Conservation (phyloP, 2,888 invertebrate species). For the Calephelis perditalis region DNA sequence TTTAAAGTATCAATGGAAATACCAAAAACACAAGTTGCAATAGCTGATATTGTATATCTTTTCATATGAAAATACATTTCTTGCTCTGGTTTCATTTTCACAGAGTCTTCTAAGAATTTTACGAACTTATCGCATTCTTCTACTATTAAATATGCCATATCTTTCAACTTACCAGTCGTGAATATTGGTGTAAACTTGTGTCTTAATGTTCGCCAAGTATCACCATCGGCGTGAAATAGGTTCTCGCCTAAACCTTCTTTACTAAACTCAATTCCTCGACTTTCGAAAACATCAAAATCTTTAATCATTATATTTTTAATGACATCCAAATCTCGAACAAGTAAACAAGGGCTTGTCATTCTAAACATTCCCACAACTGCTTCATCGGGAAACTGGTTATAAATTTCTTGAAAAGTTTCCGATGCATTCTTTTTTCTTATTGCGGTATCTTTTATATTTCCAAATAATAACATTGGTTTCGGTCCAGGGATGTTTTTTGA, state of each 20-base stretch:
- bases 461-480: slow-evolving; percentile 41
- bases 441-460: slow-evolving; percentile 39
- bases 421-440: slow-evolving; percentile 33
- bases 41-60: slow-evolving; percentile 9
- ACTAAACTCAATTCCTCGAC: slow-evolving; percentile 45
- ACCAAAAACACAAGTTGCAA: slow-evolving; percentile 11
- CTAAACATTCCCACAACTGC: slow-evolving; percentile 49
- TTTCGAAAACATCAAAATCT: slow-evolving; percentile 34
- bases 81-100: not conserved
- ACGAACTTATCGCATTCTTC: slow-evolving; percentile 36
- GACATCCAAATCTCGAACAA: slow-evolving; percentile 47
- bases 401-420: slow-evolving; percentile 34
- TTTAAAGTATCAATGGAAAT: not conserved
- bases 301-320: not conserved
- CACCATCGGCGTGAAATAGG: slow-evolving; percentile 46
- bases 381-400: slow-evolving; percentile 42
- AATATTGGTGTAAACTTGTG: slow-evolving; percentile 26
- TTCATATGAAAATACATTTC: not conserved
- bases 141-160: slow-evolving; percentile 49
- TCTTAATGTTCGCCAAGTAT: slow-evolving; percentile 43
- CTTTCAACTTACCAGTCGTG: slow-evolving; percentile 28
- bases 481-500: slow-evolving; percentile 39
- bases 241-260: slow-evolving; percentile 28
- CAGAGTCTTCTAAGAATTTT: not conserved
- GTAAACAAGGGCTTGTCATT: slow-evolving; percentile 41